These are phyloP conservation scores for Siniperca undulata DNA, from an alignment of 2,797 vertebrate genomes.

Conservation along the genomic window DNA sequence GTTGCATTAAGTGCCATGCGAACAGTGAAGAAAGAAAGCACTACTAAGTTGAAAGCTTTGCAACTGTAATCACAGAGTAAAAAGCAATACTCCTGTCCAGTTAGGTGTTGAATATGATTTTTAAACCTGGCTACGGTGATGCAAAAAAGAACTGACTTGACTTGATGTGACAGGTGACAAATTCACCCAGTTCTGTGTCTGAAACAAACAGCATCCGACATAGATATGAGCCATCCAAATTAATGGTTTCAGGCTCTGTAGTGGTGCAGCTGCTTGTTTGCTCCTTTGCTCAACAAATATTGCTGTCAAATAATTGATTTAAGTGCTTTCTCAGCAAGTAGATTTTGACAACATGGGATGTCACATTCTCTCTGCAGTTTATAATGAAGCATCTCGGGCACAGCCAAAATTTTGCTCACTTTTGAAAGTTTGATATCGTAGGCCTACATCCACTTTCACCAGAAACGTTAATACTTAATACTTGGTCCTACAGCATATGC, in stretches of 20 bases:
- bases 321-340: conserved; percentile 47
- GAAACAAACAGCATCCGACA: conserved; percentile 51
- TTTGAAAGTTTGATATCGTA: not conserved
- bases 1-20: conserved; percentile 42
- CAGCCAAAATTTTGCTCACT: conserved; percentile 6
- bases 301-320: conserved; percentile 63
- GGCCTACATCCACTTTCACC: not conserved
- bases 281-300: conserved; percentile 60
- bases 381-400: conserved; percentile 34
- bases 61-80: conserved; percentile 38
- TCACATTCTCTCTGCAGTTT: conserved; percentile 27
- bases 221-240: conserved; percentile 34
- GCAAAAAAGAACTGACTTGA: conserved; percentile 15
- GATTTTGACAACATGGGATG: conserved; percentile 53
- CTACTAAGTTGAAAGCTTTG: conserved; percentile 29
- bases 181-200: conserved; percentile 25
- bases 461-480: not conserved
- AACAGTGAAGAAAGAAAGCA: conserved; percentile 31
- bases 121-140: conserved; percentile 17
- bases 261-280: conserved; percentile 61
- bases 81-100: not conserved
- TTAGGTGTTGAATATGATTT: conserved; percentile 21
- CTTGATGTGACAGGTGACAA: conserved; percentile 50
- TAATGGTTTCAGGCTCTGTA: conserved; percentile 39
- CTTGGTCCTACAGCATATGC: not conserved